Base-by-base conservation (phyloP, 2,113 vertebrate genomes). In the Setophaga petechia region DNA sequence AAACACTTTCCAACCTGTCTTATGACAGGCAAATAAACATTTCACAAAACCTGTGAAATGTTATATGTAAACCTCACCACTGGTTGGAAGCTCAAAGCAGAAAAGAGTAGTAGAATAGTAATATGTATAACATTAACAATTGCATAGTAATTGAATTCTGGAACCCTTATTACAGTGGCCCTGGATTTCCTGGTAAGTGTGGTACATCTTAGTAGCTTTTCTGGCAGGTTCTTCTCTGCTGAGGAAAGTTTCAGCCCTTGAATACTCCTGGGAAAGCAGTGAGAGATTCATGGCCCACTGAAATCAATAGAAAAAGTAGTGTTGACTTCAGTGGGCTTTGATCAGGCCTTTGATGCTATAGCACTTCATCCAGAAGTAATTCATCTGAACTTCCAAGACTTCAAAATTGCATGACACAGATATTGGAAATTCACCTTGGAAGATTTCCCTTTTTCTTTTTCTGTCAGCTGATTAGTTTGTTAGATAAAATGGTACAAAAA, bases 281-380 rank as follows among this genome's bases (percentile, higher is more conserved):
- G 43, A 86, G 46, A 62, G n/a, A 75, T 57, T 52, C 76, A 68
- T 39, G 71, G 90, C 92, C 85, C 83, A 87, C 92, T 96, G 95
- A 96, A 95, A 94, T 97, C 92, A 87, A 93, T 96, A 61, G 80
- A 77, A 88, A 39, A 5, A 28, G 47, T 37, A 37, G 20, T 49
- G 35, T 92, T 93, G 83, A 92, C 73, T 92, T 96, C 92, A 94
- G 83, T 92, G 90, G 76, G 93, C 85, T 96, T 94, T 93, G 90
- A 89, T 95, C 94, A 97, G 92, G 95, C 92, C 93, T 94, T 78
- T 93, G 87, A 95, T 95, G 92, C 92, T 97, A 93, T 75, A 95
- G 83, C 80, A 82, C 11, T 57, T 93, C n/a, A 89, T 92, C 33
- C 73, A 87, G 66, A 95, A 73, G 24, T 89, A 81, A 72, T 65